Conservation (phyloP, 2,888 invertebrate species). For the Hypolimnas misippus region DNA sequence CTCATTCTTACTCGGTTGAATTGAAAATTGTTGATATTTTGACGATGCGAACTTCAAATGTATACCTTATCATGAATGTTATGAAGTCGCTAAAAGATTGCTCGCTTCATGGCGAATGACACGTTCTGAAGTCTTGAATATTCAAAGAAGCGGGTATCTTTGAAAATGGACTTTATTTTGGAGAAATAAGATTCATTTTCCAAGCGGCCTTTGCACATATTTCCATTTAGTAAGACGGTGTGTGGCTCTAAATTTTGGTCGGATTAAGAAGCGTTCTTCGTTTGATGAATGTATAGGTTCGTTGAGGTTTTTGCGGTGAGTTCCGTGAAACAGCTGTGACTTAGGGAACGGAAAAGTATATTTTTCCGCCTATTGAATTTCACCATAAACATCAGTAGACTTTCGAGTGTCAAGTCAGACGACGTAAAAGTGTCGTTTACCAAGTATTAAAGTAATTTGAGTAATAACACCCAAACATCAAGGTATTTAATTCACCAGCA, state of each 20-base stretch:
- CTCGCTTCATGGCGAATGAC: slow-evolving; percentile 63
- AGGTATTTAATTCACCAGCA: slow-evolving; percentile 55
- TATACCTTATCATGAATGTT: slow-evolving; percentile 69
- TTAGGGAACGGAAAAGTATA: slow-evolving; percentile 51
- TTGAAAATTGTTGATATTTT: slow-evolving; percentile 75
- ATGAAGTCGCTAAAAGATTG: slow-evolving; percentile 71
- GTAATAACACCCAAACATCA: slow-evolving; percentile 43
- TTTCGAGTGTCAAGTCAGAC: neutral
- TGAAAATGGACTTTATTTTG: slow-evolving; percentile 57
- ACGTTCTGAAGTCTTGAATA: slow-evolving; percentile 62
- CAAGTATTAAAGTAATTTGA: neutral
- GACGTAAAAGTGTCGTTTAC: neutral
- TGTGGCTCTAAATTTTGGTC: slow-evolving; percentile 68
- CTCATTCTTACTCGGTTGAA: slow-evolving; percentile 61
- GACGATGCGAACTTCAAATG: slow-evolving; percentile 65
- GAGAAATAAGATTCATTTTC: slow-evolving; percentile 56
- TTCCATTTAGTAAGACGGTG: slow-evolving; percentile 69
- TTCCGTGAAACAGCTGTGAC: slow-evolving; percentile 57
- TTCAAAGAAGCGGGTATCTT: slow-evolving; percentile 49
- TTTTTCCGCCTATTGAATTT: slow-evolving; percentile 51
- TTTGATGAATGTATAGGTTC: slow-evolving; percentile 73
- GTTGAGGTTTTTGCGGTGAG: slow-evolving; percentile 64
- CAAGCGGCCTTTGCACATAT: slow-evolving; percentile 51
- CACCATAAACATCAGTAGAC: slow-evolving; percentile 43
- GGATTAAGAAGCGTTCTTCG: slow-evolving; percentile 70